phyloP scores from a whole-genome alignment of 2,113 vertebrate species.

The Gobio gobio region DNA sequence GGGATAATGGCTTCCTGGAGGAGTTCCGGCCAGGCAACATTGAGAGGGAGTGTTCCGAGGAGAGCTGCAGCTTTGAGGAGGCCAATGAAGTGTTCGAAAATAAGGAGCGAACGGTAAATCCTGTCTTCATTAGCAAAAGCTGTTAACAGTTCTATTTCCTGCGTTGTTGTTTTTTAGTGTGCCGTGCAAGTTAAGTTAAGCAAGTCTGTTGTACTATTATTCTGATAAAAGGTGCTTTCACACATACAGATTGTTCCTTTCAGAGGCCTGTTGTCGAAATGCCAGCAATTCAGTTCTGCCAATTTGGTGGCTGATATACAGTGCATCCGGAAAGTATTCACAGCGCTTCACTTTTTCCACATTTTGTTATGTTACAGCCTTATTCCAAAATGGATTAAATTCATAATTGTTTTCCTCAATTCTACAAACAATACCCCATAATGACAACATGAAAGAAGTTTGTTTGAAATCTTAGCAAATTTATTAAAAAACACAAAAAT shows the following conservation, averaged over 20 bases:
- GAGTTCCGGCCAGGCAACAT: conserved; percentile 85
- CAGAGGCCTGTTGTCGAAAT: background rate
- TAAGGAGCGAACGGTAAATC: conserved; percentile 84
- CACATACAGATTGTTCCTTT: background rate
- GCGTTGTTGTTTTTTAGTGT: too few species aligned
- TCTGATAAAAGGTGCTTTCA: background rate
- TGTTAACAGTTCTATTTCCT: background rate
- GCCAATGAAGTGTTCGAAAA: conserved; percentile 89
- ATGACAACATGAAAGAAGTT: too few species aligned
- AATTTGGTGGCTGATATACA: background rate
- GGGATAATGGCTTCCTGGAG: conserved; percentile 86
- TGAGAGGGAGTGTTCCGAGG: conserved; percentile 85
- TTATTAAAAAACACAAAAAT: too few species aligned
- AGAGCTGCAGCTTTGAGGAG: conserved; percentile 89
- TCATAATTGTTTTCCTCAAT: too few species aligned
- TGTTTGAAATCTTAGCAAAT: too few species aligned
- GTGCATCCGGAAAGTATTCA: too few species aligned
- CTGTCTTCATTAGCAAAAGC: background rate
- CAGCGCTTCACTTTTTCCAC: too few species aligned
- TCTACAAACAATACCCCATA: too few species aligned
- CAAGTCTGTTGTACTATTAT: background rate
- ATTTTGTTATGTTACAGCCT: too few species aligned
- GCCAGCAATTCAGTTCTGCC: background rate
- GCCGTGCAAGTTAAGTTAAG: too few species aligned
- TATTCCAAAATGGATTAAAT: too few species aligned